Base-by-base conservation (phyloP, 2,888 invertebrate genomes). In the Mimas tiliae region DNA sequence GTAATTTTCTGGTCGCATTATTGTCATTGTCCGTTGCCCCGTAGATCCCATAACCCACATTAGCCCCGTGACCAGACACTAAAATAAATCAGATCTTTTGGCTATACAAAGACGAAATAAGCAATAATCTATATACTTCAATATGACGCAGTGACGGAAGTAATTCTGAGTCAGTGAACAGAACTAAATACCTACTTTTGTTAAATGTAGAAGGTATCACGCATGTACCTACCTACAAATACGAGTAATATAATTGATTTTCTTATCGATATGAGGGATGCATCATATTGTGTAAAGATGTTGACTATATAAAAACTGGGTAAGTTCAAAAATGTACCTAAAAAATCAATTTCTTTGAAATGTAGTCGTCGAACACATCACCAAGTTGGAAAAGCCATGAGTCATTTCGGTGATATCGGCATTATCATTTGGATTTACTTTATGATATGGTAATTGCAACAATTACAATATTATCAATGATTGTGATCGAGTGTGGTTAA, bases 1-100 rank as follows among this genome's bases (percentile, higher is more conserved):
- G 90, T 74, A 94, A 81, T 78, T 93, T 94, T 77, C 84, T 88
- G 80, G 74, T 92, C 34, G 81, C 85, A 72, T 84, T 88, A 66
- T 79, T 81, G 66, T 92, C 92, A 69, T 75, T 86, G 62, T 92
- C 94, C 33, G 90, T 76, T 1, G 91, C 78, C 27, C 93, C 93
- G 77, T 95, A 95, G 68, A 94, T 91, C 72, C 95, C 95, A 70
- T 94, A 94, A 70, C 95, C 95, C 80, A 95, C 91, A 67, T 91
- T 94, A 68, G 94, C 93, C 50, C 94, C 93, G 71, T 95, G 94
- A 52, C 94, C 92, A 67, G 94, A 89, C 74, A 94, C 95, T 94
- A 88, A 80, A 89, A 89, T 69, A 69, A 78, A 74, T 68, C 55
- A 74, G 66, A 51, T 34, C 67, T 58, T 58, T 58, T 58, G 62